These are phyloP conservation scores for Ciona savignyi DNA, from an alignment of 23 tunicate species.

Conservation along the genomic window DNA sequence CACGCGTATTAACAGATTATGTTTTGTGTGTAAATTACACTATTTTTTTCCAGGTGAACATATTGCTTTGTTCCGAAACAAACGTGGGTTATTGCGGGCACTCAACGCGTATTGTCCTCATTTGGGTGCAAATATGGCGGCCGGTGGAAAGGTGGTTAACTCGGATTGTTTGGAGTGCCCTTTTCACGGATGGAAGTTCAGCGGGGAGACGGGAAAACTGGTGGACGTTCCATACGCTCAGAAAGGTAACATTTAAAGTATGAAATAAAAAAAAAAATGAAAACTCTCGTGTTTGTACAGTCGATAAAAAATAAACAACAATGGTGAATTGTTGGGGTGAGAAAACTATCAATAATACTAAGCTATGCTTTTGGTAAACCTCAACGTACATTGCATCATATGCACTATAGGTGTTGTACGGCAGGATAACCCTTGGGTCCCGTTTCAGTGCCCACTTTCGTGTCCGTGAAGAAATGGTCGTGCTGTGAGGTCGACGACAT, in stretches of 20 bases:
- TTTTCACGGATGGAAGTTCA: constrained; percentile 90
- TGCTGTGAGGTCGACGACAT: constrained; percentile 49
- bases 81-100: constrained; percentile 37
- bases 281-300: too few relatives aligned
- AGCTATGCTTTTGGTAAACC: too few relatives aligned
- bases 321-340: too few relatives aligned
- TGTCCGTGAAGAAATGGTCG: constrained; percentile 76
- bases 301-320: too few relatives aligned
- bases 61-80: constrained; percentile 65
- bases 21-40: too few relatives aligned
- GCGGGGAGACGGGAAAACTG: constrained; percentile 75
- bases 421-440: too few relatives aligned
- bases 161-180: constrained; percentile 86
- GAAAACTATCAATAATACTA: too few relatives aligned
- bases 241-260: too few relatives aligned
- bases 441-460: constrained; percentile 54
- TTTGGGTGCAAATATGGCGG: constrained; percentile 87
- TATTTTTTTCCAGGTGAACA: constrained; percentile 48
- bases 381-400: too few relatives aligned
- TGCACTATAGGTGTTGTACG: too few relatives aligned
- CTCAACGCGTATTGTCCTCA: constrained; percentile 88
- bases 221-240: constrained; percentile 75
- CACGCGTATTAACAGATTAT: too few relatives aligned
- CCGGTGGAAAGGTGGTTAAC: constrained; percentile 67
- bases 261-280: too few relatives aligned